Base-by-base conservation (phyloP, 2,797 vertebrate genomes). In the Melanotaenia pygmaea region DNA sequence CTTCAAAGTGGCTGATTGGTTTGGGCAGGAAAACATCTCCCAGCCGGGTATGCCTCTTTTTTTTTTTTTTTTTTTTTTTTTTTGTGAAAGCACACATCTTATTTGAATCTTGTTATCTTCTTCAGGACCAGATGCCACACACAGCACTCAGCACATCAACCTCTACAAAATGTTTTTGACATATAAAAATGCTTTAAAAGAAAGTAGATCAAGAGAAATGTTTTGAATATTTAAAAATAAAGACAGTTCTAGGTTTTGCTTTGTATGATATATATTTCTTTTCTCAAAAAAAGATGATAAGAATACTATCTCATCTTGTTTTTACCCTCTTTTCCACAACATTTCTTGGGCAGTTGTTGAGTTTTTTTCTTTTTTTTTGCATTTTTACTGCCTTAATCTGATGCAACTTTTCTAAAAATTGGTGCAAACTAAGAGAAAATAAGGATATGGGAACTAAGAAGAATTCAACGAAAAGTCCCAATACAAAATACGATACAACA, bases 201-300 rank as follows among this genome's bases (percentile, higher is more conserved):
- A 74, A 80, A 81, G 71, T 45, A 65, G 85, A 83, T 83, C 67
- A 85, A 82, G 63, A 59, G 12, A 56, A 66, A 57, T 72, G 58
- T 74, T 82, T 76, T 86, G 76, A 89, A 86, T 82, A 82, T 80
- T 90, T 89, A 69, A 85, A 67, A 72, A 85, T 73, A 61, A 81
- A 79, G 69, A 67, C 43, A 1, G 38, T 77, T 81, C 77, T 72
- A 74, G 70, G 47, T 77, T 80, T 71, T 54, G 18, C 64, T 84
- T 81, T 84, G 59, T 71, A 61, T 4, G 1, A 71, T 28, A 14
- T 45, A 34, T 34, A 6, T 34, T 34, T 34, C 32, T 34, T 26
- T 65, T 57, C 77, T 65, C 5, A 18, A 12, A 2, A 50, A 59
- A 77, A 80, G 50, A 83, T 74, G 53, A 80, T 77, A 54, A 81